Evolutionary conservation across 1,140 invertebrate genomes (phyloP), one percentile per base, ranked within the genome.

Genomic region (Drosophila seguyi): DNA sequence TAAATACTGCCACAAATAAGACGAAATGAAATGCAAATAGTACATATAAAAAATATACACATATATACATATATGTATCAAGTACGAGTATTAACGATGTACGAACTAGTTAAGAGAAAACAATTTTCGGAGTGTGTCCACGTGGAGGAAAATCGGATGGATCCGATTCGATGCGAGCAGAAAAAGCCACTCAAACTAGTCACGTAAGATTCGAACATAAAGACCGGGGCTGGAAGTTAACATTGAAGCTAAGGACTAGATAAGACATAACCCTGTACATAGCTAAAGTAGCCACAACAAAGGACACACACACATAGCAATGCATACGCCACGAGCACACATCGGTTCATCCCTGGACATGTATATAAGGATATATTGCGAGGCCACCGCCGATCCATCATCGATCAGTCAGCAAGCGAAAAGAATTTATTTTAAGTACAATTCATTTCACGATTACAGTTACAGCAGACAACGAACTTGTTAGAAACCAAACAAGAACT

Each of bases 181-280:
- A 36, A 34, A 16, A 13, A 41, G 56, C 48, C 61, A 75, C 29
- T 52, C 48, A 75, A 72, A 42, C 53, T 87, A 87, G 72, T 61
- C 48, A 76, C 63, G 38, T 88, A 88, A 88, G 84, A 68, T 62
- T 61, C 65, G 67, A 83, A 71, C 80, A 67, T 52, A 71, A 67
- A 66, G 84, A 84, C 81, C 82, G 82, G 78, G 79, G 91, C 82
- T 91, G 88, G 75, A 92, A 92, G 91, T 92, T 92, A 92, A 92
- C 91, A 92, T 92, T 92, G 87, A 79, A 80, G 75, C 79, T 92
- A 92, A 92, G 91, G 79, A 71, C 56, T 75, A 75, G 42, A 63
- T 71, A 78, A 66, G 45, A 56, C 38, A 81, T 29, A 72, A 66
- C 20, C 39, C 72, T 90, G 85, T 67, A 83, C 14, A 78, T 83